Evolutionary conservation across 2,888 invertebrate genomes (phyloP), one percentile per base, ranked within the genome.

Genomic region (Caenorhabditis drosophilae): DNA sequence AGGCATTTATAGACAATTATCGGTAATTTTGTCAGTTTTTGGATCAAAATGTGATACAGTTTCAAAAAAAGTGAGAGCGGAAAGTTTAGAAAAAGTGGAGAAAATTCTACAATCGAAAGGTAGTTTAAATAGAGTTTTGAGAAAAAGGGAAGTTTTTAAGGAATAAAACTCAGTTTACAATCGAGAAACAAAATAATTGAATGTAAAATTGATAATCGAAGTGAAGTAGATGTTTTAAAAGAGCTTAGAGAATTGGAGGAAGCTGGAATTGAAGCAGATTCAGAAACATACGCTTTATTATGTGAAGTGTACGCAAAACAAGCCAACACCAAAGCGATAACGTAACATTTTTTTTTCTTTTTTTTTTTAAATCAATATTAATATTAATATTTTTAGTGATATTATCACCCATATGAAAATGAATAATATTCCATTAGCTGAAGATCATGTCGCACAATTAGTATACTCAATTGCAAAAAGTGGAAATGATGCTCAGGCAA

Each of bases 271-370:
- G 67, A 61, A 31, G 12, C 47, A 31, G 54, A 67, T 53, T 31
- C 31, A 4, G 57, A 56, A 22, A 35, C 60, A 0, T 67, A 60
- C 41, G 67, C 57, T 16, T 45, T 60, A 6, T 27, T 67, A 2
- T 58, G 58, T 34, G 60, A 60, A 26, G 46, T 67, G 11, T 67
- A 67, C 34, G 67, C 67, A 12, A 67, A 61, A 40, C 51, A 60
- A 26, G 49, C 50, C 0, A 61, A 67, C n/a, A 57, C 61, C 0
- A 67, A 67, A 25, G 67, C 67, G 6, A 57, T 67, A 15, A 59
- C 67, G 59, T 59, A 23, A 42, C 48, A 45, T 35, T 25, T 16
- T 18, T 11, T 15, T 31, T 15, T 2, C 12, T 36, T 45, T 35
- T n/a, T 27, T 20, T 9, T 6, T 40, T 7, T 16, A 27, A 27